These are phyloP conservation scores for Diorhabda sublineata DNA, from an alignment of 1,140 invertebrate species.

Conservation along the genomic window DNA sequence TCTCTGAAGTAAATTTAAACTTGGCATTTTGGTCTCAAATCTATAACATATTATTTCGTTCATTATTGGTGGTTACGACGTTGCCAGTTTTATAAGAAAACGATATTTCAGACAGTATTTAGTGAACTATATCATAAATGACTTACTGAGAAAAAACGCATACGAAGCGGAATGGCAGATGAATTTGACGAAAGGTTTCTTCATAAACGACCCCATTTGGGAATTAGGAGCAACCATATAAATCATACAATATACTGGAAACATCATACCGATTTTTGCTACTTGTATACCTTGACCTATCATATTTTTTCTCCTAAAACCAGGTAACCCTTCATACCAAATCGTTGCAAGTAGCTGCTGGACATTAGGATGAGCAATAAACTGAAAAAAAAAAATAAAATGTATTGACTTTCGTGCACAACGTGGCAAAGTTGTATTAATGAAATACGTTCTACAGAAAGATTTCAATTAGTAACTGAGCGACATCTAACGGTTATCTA, in stretches of 20 bases:
- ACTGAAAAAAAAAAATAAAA: conserved; percentile 52
- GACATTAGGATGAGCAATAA: conserved; percentile 87
- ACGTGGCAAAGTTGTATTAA: neutral
- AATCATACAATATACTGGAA: conserved; percentile 77
- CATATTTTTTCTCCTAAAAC: conserved; percentile 72
- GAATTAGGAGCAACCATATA: conserved; percentile 79
- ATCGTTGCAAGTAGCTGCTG: conserved; percentile 85
- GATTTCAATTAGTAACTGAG: too few species aligned
- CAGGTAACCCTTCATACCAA: conserved; percentile 89
- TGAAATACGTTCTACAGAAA: too few species aligned
- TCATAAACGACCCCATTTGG: conserved; percentile 70
- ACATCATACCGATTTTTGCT: conserved; percentile 69
- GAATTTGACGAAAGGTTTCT: conserved; percentile 93
- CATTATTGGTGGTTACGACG: too few species aligned
- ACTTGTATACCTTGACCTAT: conserved; percentile 61
- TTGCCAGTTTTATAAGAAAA: too few species aligned
- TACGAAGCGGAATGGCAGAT: conserved; percentile 88
- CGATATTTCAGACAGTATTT: too few species aligned
- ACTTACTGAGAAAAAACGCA: conserved; percentile 83
- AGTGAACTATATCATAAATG: neutral
- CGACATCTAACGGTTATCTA: too few species aligned
- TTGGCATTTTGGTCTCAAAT: too few species aligned
- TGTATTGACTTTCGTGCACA: conserved; percentile 6
- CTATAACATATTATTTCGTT: too few species aligned
- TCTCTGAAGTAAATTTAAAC: too few species aligned